Evolutionary conservation across 2,888 invertebrate species (phyloP).

Genomic region (Alcis repandata): DNA sequence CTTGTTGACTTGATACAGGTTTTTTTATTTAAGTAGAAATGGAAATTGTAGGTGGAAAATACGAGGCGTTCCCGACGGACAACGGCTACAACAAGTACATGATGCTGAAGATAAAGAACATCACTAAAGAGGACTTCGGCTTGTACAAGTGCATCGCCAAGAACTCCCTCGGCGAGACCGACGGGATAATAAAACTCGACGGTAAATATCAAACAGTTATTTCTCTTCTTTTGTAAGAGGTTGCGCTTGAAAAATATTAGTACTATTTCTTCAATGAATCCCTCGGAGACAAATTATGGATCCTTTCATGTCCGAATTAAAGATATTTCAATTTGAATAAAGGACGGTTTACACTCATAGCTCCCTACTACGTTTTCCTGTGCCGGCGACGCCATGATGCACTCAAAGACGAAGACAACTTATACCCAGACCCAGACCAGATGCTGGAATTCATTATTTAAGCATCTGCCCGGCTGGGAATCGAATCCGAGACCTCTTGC

Average conservation of each 20-base stretch:
- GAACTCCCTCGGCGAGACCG: conserved; percentile 96
- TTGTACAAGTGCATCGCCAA: conserved; percentile 97
- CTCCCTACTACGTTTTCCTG: no score
- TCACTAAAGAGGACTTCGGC: conserved; percentile 93
- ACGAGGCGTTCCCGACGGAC: conserved; percentile 94
- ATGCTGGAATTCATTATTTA: no score
- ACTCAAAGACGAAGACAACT: no score
- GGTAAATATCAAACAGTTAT: conserved; percentile 83
- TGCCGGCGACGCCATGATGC: no score
- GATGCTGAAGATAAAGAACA: conserved; percentile 95
- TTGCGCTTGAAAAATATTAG: neutral
- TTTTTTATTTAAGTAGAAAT: conserved; percentile 87
- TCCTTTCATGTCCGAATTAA: no score
- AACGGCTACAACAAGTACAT: conserved; percentile 96
- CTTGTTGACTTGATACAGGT: conserved; percentile 59
- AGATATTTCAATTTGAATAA: no score
- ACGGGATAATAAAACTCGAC: conserved; percentile 95
- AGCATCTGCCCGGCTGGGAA: no score
- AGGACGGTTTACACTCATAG: no score
- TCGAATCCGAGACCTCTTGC: no score
- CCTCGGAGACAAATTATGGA: no score
- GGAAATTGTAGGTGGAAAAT: conserved; percentile 94
- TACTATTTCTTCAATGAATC: neutral
- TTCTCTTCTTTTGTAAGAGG: neutral
- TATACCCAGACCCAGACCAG: no score